Evolutionary conservation across 2,888 invertebrate genomes (phyloP).

Genomic region (Apocheima hispidaria): DNA sequence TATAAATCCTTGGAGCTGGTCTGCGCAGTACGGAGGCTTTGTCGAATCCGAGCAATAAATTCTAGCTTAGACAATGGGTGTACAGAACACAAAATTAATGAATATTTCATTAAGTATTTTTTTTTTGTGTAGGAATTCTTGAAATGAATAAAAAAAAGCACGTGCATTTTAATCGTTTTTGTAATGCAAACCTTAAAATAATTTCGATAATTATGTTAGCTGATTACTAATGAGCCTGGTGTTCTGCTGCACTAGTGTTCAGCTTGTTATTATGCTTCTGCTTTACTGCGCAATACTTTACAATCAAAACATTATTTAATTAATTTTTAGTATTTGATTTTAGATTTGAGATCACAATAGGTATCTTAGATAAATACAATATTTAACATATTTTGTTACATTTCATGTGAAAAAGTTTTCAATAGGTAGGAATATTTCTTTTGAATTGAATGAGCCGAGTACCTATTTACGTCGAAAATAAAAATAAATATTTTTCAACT

Average conservation of each 20-base stretch:
- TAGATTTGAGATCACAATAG: too few species aligned
- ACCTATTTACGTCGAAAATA: too few species aligned
- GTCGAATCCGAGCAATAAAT: slow-evolving; percentile 64
- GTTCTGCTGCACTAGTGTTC: slow-evolving; percentile 8
- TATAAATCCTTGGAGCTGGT: slow-evolving; percentile 61
- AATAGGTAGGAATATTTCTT: too few species aligned
- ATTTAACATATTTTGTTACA: too few species aligned
- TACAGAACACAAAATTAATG: slow-evolving; percentile 67
- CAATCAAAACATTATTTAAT: background rate
- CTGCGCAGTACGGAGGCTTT: slow-evolving; percentile 43
- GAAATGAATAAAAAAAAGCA: slow-evolving; percentile 44
- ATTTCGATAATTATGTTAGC: slow-evolving; percentile 50
- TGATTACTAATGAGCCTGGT: slow-evolving; percentile 54
- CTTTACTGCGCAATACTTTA: slow-evolving; percentile 11
- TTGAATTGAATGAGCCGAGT: too few species aligned
- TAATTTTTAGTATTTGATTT: slow-evolving; percentile 27
- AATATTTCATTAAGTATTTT: slow-evolving; percentile 75
- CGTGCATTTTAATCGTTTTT: slow-evolving; percentile 58
- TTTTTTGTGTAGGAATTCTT: slow-evolving; percentile 50
- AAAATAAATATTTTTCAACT: too few species aligned
- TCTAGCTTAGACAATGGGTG: slow-evolving; percentile 65
- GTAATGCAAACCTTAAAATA: slow-evolving; percentile 49
- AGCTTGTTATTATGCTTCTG: slow-evolving; percentile 6
- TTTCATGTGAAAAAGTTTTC: too few species aligned
- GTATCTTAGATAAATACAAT: too few species aligned